Evolutionary conservation across 2,888 invertebrate species (phyloP).

Genomic region (Phortica okadai): DNA sequence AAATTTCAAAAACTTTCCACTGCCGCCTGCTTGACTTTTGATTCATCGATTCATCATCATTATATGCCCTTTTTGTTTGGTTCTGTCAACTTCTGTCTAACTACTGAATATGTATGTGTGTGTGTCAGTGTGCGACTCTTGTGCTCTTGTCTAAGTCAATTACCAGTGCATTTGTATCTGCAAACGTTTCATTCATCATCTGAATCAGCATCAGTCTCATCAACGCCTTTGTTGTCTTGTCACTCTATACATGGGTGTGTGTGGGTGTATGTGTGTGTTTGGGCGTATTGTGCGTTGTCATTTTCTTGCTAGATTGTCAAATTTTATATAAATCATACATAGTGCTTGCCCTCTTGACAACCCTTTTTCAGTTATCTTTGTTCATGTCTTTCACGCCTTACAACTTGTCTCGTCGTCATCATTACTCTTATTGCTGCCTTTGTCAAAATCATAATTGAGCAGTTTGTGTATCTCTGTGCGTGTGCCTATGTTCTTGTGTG

Average conservation of each 20-base stretch:
- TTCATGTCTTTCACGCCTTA: neutral
- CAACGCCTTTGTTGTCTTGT: neutral
- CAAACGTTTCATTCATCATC: conserved; percentile 12
- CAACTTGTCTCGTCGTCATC: neutral
- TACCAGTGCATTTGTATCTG: conserved; percentile 5
- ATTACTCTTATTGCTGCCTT: conserved; percentile 50
- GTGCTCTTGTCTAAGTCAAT: conserved; percentile 20
- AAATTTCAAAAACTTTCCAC: neutral
- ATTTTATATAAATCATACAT: neutral
- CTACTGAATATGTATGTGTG: neutral
- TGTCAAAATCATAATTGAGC: conserved; percentile 69
- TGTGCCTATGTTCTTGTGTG: conserved; percentile 34
- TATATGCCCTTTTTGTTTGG: neutral
- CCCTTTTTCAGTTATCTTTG: conserved; percentile 10
- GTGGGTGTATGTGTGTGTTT: neutral
- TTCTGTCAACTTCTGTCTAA: neutral
- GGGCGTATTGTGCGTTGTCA: neutral
- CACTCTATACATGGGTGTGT: neutral
- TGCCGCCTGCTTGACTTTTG: neutral
- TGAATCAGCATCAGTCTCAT: neutral
- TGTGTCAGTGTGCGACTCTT: neutral
- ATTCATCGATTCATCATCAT: conserved; percentile 16
- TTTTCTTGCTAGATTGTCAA: conserved; percentile 3
- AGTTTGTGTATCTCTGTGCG: conserved; percentile 45
- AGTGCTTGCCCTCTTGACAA: neutral